Conservation (phyloP, 2,113 vertebrate genomes). For the Phylloscopus trochilus region DNA sequence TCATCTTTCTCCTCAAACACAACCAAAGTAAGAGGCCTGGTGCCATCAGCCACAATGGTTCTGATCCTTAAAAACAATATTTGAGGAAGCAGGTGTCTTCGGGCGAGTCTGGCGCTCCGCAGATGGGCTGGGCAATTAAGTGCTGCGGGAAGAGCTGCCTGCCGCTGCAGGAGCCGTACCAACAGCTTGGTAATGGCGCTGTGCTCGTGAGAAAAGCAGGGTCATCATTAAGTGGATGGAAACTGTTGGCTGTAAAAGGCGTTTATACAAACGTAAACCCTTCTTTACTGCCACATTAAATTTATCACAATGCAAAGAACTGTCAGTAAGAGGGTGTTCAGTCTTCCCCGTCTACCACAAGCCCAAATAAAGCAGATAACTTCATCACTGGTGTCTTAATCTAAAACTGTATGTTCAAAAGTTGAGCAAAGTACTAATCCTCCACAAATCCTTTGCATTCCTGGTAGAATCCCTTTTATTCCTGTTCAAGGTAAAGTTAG, state of each 20-base stretch:
- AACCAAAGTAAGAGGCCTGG: neutral
- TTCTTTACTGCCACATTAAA: conserved; percentile 68
- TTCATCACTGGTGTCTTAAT: neutral
- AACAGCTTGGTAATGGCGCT: conserved; percentile 72
- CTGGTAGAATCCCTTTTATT: neutral
- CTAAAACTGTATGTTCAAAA: neutral
- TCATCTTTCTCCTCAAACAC: conserved; percentile 16
- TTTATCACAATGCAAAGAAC: conserved; percentile 69
- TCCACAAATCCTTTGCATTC: neutral
- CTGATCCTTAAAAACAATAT: conserved; percentile 63
- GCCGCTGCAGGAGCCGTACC: conserved; percentile 3
- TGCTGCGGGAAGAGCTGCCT: conserved; percentile 58
- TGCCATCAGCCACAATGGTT: conserved; percentile 15
- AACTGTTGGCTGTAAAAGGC: conserved; percentile 69
- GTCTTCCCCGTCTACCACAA: neutral
- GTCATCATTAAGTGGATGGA: conserved; percentile 77
- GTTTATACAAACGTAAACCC: conserved; percentile 34
- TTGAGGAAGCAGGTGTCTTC: conserved; percentile 74
- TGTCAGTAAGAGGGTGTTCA: conserved; percentile 29
- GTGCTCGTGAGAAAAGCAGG: conserved; percentile 65
- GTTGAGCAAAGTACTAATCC: neutral
- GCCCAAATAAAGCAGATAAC: neutral
- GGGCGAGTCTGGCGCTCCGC: conserved; percentile 1
- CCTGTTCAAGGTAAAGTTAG: neutral
- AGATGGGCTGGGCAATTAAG: conserved; percentile 71